phyloP scores from a whole-genome alignment of 2,888 invertebrate species.

The Horisme vitalbata region DNA sequence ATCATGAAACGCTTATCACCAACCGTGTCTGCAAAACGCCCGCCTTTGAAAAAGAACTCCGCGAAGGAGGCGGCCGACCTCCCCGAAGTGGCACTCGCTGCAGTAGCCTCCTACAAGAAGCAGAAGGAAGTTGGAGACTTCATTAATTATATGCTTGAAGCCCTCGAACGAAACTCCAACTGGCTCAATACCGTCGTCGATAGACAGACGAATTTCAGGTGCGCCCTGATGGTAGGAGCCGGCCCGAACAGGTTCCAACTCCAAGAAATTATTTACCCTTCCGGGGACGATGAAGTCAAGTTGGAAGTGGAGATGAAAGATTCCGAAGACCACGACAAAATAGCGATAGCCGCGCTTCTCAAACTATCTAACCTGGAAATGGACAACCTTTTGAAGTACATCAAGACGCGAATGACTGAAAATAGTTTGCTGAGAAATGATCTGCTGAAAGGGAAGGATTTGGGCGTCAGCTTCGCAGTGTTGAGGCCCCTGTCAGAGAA shows the following conservation, averaged over 20 bases:
- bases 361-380: constrained; percentile 57
- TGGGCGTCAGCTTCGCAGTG: constrained; percentile 66
- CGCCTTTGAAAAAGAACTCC: constrained; percentile 41
- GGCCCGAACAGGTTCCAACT: constrained; percentile 72
- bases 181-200: constrained; percentile 66
- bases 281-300: constrained; percentile 53
- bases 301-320: constrained; percentile 68
- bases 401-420: constrained; percentile 59
- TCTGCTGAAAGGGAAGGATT: constrained; percentile 59
- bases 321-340: constrained; percentile 70
- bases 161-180: constrained; percentile 62
- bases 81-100: constrained; percentile 67
- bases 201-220: constrained; percentile 62
- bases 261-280: constrained; percentile 69
- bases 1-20: constrained; percentile 42
- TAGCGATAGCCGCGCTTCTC: constrained; percentile 66
- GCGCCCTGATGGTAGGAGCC: constrained; percentile 66
- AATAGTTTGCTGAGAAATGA: constrained; percentile 59
- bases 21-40: constrained; percentile 49
- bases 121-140: constrained; percentile 70
- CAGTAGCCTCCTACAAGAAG: constrained; percentile 63
- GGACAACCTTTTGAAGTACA: constrained; percentile 57
- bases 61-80: constrained; percentile 45
- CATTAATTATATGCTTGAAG: constrained; percentile 59
- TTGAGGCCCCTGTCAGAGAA: constrained; percentile 62